Evolutionary conservation across 2,113 vertebrate genomes (phyloP).

Genomic region (Oryzias melastigma): DNA sequence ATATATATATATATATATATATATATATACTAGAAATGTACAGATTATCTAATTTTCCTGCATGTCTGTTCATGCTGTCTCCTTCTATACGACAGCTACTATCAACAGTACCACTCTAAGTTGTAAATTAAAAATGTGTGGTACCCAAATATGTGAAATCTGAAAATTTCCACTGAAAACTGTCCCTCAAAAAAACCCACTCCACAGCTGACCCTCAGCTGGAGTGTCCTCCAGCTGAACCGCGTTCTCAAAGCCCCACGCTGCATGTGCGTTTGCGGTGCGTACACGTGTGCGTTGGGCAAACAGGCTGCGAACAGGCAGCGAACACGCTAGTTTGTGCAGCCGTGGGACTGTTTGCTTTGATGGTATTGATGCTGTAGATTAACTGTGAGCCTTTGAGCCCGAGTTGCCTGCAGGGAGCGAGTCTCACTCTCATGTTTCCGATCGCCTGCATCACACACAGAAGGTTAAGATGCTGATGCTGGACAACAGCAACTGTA

Average conservation of each 20-base stretch:
- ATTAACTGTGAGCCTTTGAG: constrained; percentile 34
- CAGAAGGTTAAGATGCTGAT: constrained; percentile 8
- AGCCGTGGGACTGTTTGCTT: constrained; percentile 6
- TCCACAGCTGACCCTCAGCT: constrained; percentile 38
- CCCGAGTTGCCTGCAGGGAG: constrained; percentile 1
- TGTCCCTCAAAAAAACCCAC: constrained; percentile 25
- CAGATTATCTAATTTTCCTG: no score
- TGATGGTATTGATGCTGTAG: constrained; percentile 36
- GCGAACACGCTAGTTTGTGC: constrained; percentile 10
- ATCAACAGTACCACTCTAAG: background rate
- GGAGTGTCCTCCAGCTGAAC: constrained; percentile 30
- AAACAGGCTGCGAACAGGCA: background rate
- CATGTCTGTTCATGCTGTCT: background rate
- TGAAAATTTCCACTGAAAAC: no score
- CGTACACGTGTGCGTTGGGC: background rate
- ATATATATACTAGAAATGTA: no score
- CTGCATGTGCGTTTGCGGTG: background rate
- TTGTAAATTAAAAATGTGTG: background rate
- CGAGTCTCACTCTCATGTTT: constrained; percentile 23
- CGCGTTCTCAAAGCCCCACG: constrained; percentile 2
- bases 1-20: no score
- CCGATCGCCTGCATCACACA: constrained; percentile 29
- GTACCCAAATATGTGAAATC: background rate
- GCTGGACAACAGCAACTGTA: background rate
- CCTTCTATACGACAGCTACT: background rate